Percentiles rank a stretch among this genome's conserved stretches.
Conservation (phyloP, 2,888 invertebrate genomes). For the Lacanobia wlatinum region DNA sequence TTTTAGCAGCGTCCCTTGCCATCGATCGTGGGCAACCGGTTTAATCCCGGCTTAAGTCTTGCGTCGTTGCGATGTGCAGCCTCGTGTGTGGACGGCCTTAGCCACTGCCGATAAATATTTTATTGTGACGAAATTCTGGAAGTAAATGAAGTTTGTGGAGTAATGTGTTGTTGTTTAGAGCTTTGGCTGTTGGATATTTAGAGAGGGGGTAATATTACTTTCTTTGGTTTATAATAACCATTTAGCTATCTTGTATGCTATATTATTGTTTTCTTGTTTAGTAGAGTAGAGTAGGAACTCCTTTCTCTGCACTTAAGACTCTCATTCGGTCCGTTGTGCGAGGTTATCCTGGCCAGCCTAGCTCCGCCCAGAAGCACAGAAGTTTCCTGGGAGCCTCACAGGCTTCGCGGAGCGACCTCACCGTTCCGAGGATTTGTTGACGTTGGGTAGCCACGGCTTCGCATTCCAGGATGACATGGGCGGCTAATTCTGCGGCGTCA, state of each 20-base stretch:
- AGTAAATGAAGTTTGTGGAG: conserved; percentile 17
- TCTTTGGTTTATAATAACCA: not conserved
- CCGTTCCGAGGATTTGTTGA: too few relatives aligned
- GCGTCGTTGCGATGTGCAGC: conserved; percentile 42
- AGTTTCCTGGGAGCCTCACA: too few relatives aligned
- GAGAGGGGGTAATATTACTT: not conserved
- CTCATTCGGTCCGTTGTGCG: too few relatives aligned
- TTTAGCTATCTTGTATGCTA: not conserved
- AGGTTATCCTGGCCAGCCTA: too few relatives aligned
- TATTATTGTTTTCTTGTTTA: too few relatives aligned
- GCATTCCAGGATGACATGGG: too few relatives aligned
- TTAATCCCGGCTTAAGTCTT: conserved; percentile 60
- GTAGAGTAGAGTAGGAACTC: too few relatives aligned
- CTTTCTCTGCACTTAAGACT: too few relatives aligned
- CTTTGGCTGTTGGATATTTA: not conserved
- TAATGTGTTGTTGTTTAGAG: conserved; percentile 18
- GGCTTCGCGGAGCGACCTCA: too few relatives aligned
- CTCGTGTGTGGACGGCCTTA: conserved; percentile 41
- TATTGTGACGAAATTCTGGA: conserved; percentile 28
- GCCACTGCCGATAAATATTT: conserved; percentile 44
- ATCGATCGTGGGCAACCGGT: conserved; percentile 59
- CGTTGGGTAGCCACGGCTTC: too few relatives aligned
- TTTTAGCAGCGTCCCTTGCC: conserved; percentile 54
- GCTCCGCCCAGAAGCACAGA: too few relatives aligned
- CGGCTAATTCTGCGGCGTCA: too few relatives aligned